Conservation (phyloP, 1,140 invertebrate species). For the Harpegnathos saltator region DNA sequence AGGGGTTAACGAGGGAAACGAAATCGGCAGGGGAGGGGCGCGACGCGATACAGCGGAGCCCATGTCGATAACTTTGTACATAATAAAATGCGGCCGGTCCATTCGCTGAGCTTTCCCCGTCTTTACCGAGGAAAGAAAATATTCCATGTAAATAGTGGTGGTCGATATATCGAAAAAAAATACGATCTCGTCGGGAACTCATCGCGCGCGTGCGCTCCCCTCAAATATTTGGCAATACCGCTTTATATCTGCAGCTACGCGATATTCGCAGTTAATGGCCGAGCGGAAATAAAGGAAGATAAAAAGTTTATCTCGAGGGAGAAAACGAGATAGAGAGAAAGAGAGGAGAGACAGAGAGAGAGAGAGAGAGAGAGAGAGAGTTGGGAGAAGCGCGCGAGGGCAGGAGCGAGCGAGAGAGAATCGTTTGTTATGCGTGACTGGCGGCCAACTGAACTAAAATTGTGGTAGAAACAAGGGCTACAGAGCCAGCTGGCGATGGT, state of each 20-base stretch:
- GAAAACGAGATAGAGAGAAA: no score
- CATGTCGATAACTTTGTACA: background rate
- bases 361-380: no score
- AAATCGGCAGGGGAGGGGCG: no score
- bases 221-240: background rate
- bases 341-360: no score
- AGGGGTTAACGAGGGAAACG: background rate
- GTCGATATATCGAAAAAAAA: background rate
- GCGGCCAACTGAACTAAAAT: slow-evolving; percentile 74
- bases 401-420: slow-evolving; percentile 1
- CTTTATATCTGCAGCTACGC: background rate
- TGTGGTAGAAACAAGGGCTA: slow-evolving; percentile 71
- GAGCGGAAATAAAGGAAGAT: slow-evolving; percentile 31
- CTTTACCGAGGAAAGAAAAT: slow-evolving; percentile 6
- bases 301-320: slow-evolving; percentile 30
- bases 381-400: background rate
- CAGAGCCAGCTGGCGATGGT: slow-evolving; percentile 40
- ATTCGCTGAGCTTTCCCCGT: background rate
- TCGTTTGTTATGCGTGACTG: slow-evolving; percentile 75
- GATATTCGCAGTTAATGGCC: slow-evolving; percentile 19
- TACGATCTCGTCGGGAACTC: background rate
- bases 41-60: background rate
- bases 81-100: slow-evolving; percentile 4
- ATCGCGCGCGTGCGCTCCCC: background rate
- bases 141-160: slow-evolving; percentile 13